Base-by-base conservation (phyloP, 92 coral and sea anemone species). In the Actinernus sp. region DNA sequence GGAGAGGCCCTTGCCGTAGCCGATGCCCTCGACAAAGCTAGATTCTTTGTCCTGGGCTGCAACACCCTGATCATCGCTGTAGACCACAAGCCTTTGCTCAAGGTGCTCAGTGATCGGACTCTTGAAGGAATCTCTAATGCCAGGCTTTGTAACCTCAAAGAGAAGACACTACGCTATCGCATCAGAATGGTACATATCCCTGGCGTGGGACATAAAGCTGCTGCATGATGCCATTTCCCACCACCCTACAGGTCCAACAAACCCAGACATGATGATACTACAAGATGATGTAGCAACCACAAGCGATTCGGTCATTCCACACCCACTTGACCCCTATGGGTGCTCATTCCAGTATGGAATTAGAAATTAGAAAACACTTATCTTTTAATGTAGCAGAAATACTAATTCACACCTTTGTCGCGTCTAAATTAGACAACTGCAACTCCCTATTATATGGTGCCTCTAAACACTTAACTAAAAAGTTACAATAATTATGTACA, bases 1-100 rank as follows among this genome's bases (percentile, higher is more conserved):
- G 87, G 87, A 3, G 82, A 86, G 18, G 79, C 76, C 44, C 72
- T 79, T 1, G 82, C 74, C 12, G 82, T 78, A 3, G 86, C 71
- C 0, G 91, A 71, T 17, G 63, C 78, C 61, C 78, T 85, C 1
- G 72, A 82, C 71, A 66, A 82, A 25, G 72, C 71, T 12, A 2
- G 69, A 0, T 58, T 72, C 76, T 65, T 82, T 16, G 58, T 65
- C 58, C 69, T 71, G 1, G 71, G 79, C 59, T 65, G 76, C 52
- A 74, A 8, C 10, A 16, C 64, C 78, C 82, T 78, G 0, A 72
- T 66, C 46, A 79, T 86, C 31, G 75, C 81, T 3, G 79, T 85
- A 2, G 69, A 79, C 16, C 87, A 79, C 58, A 79, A 67, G 9
- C 84, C 92, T 2, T 50, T 72, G 5, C 91, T 71, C 13, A 85